Percentiles rank a stretch among this genome's conserved stretches.
These are phyloP conservation scores for Nylanderia fulva DNA, from an alignment of 1,140 invertebrate genomes.

Conservation along the genomic window DNA sequence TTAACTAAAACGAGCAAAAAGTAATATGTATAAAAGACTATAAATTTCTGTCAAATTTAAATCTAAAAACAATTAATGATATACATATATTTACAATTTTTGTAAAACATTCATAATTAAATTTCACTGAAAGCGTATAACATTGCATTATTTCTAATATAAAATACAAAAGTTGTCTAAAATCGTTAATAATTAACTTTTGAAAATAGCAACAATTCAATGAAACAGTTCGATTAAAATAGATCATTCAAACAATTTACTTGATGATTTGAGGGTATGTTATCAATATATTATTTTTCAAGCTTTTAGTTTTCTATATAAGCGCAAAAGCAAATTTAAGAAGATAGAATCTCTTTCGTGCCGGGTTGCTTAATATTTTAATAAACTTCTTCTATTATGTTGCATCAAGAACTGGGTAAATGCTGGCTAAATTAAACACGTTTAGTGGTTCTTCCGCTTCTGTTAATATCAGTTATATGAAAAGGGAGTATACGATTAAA, in stretches of 20 bases:
- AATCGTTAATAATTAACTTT: background rate
- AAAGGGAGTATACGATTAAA: constrained; percentile 31
- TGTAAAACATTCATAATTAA: background rate
- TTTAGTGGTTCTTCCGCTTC: constrained; percentile 26
- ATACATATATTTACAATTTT: background rate
- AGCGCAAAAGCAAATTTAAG: background rate
- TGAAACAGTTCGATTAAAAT: background rate
- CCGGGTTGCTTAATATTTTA: constrained; percentile 31
- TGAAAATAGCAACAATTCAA: background rate
- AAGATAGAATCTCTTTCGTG: constrained; percentile 8
- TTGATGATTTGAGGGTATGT: background rate
- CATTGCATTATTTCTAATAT: background rate
- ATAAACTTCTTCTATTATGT: constrained; percentile 42
- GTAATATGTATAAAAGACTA: background rate
- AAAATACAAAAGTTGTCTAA: background rate
- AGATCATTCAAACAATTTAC: background rate
- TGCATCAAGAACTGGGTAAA: constrained; percentile 1
- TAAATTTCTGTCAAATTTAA: background rate
- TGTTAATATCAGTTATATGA: constrained; percentile 42
- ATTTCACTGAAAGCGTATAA: background rate
- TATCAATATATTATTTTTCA: background rate
- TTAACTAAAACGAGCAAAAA: background rate
- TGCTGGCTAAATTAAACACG: constrained; percentile 36
- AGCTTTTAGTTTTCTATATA: background rate
- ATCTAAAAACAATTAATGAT: background rate